A percentile compares a stretch with the other conserved stretches of the same genome.
phyloP scores from a whole-genome alignment of 2,113 vertebrate genomes.

The Australoheros scitulus region DNA sequence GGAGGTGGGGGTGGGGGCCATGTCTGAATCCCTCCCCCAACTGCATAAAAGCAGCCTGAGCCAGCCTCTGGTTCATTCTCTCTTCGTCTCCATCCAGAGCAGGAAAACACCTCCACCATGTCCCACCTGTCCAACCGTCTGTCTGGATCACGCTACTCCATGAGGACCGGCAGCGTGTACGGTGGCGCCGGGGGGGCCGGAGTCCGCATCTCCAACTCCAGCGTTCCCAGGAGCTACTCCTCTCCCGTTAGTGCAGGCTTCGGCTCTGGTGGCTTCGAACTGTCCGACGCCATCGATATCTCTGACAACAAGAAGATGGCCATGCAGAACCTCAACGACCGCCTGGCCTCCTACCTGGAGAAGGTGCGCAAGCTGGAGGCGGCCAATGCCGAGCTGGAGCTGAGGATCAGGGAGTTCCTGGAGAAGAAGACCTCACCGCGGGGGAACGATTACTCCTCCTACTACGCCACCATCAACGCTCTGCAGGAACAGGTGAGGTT shows the following conservation, averaged over 20 bases:
- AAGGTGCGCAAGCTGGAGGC: constrained; percentile 77
- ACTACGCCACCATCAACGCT: constrained; percentile 56
- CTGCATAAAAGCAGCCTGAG: constrained; percentile 38
- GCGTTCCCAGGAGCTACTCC: constrained; percentile 22
- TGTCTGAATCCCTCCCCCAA: constrained; percentile 17
- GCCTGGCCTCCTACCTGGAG: constrained; percentile 77
- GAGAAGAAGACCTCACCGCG: constrained; percentile 67
- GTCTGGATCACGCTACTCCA: neutral
- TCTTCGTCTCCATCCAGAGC: constrained; percentile 44
- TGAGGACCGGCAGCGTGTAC: constrained; percentile 47
- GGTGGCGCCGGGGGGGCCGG: constrained; percentile 42
- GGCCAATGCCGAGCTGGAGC: constrained; percentile 77
- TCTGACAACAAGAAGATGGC: constrained; percentile 75
- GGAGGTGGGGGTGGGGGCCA: neutral
- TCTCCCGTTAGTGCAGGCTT: neutral
- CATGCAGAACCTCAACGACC: constrained; percentile 83
- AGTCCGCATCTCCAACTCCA: constrained; percentile 52
- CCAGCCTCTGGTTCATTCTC: constrained; percentile 5
- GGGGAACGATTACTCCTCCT: constrained; percentile 69
- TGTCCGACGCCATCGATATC: constrained; percentile 27
- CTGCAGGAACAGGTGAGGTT: constrained; percentile 66
- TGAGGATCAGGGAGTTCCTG: constrained; percentile 76
- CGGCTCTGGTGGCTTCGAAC: constrained; percentile 41
- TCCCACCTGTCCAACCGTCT: accelerated
- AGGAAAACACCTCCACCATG: constrained; percentile 47